Base-by-base conservation (phyloP, 2,113 vertebrate genomes). In the Microtus richardsoni region DNA sequence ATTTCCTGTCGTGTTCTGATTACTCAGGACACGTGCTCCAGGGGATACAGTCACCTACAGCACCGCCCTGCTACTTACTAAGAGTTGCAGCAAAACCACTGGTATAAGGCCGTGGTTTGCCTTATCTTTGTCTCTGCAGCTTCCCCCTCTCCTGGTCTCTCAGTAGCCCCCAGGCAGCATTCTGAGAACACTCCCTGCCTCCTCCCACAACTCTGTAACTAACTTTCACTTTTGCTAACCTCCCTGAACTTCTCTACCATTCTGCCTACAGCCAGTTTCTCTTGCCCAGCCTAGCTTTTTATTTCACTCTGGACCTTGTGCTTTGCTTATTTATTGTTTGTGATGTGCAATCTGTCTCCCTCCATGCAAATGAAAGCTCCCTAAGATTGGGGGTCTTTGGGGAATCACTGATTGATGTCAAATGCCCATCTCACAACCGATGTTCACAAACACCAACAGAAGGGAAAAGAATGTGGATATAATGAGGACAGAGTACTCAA, bases 61-160 rank as follows among this genome's bases (percentile, higher is more conserved):
- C 39, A 6, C 26, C 54, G 3, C 47, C 66, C 41, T 1, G 1
- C 30, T 14, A 5, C 52, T 33, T 26, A 24, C 28, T 33, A 19
- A 9, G 14, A 19, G 66, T n/a, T 22, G 30, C 36, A 13, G 7
- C 44, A 54, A 58, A 47, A 22, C 11, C 75, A 41, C 62, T 36
- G 24, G 36, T 14, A 19, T 17, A 21, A 44, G 70, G 86, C 66
- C 36, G 17, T 3, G 5, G 13, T 17, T 52, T 75, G 36, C n/a
- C 14, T 11, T 0, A 0, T 4, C 19, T 62, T 30, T n/a, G 3
- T 19, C 49, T 49, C 82, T 39, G 16, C 2, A 19, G 58, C 54
- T n/a, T 54, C 71, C 22, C 14, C 49, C 84, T 62, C 3, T 26
- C 24, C 21, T 60, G 52, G 39, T 16, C 52, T 24, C 5, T 58